Percentiles rank a stretch among this genome's conserved stretches.
These are phyloP conservation scores for Sinocyclocheilus anophthalmus DNA, from an alignment of 2,113 vertebrate genomes.

Conservation along the genomic window DNA sequence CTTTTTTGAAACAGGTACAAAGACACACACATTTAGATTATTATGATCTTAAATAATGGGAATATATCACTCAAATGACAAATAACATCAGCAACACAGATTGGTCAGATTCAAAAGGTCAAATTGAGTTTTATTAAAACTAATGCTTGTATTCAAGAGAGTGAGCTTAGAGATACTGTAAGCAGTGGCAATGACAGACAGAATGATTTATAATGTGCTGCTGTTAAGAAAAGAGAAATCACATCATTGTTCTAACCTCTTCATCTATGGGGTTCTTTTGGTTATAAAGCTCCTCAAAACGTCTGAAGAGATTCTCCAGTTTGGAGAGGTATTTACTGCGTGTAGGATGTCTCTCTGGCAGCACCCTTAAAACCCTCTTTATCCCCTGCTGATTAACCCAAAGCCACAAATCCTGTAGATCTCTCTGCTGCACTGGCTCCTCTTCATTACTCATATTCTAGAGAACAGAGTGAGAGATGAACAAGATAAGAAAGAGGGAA, in stretches of 20 bases:
- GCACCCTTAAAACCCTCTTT: constrained; percentile 76
- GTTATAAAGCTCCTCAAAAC: constrained; percentile 37
- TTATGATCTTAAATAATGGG: not conserved
- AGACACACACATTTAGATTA: constrained; percentile 10
- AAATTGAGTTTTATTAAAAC: not conserved
- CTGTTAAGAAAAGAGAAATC: not conserved
- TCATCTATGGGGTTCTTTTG: not conserved
- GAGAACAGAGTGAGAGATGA: not conserved
- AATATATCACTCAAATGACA: not conserved
- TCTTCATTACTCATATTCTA: constrained; percentile 49
- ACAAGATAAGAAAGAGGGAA: constrained; percentile 9
- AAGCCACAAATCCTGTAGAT: constrained; percentile 85
- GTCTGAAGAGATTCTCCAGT: constrained; percentile 74
- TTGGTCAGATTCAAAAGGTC: not conserved
- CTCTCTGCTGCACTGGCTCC: constrained; percentile 66
- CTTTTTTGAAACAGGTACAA: constrained; percentile 46
- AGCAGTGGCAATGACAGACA: not conserved
- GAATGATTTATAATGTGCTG: constrained; percentile 11
- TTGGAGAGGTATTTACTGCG: constrained; percentile 60
- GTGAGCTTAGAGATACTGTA: not conserved
- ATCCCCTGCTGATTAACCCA: constrained; percentile 75
- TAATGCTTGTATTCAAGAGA: not conserved
- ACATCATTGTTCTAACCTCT: constrained; percentile 44
- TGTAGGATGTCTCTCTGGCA: constrained; percentile 83
- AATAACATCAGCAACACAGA: not conserved